Percentiles rank a stretch among this genome's conserved stretches.
phyloP scores from a whole-genome alignment of 92 coral and sea anemone genomes.

The Epizoanthus fatuus region DNA sequence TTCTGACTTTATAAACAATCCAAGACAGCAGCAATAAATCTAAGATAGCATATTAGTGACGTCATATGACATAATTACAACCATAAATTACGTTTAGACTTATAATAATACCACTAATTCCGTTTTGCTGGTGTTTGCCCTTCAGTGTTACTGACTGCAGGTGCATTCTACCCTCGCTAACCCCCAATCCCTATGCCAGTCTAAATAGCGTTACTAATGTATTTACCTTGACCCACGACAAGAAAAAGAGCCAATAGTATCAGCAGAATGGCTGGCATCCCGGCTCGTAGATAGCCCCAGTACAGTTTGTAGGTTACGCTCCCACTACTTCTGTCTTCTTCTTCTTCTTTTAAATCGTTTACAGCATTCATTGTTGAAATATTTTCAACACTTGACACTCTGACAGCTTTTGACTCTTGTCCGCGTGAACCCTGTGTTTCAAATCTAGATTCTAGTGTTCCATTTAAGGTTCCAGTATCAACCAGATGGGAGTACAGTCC shows the following conservation, averaged over 20 bases:
- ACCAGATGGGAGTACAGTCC: not conserved
- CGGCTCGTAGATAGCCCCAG: constrained; percentile 15
- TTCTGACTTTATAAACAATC: no score
- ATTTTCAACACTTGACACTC: not conserved
- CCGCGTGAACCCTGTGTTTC: not conserved
- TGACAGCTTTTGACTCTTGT: not conserved
- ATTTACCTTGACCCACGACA: constrained; percentile 17
- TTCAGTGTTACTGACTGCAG: no score
- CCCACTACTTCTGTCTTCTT: constrained; percentile 13
- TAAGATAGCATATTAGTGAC: no score
- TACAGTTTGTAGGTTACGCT: constrained; percentile 3
- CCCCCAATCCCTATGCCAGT: not conserved
- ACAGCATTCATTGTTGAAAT: not conserved
- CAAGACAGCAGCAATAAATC: no score
- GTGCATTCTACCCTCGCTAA: no score
- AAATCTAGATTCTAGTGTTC: not conserved
- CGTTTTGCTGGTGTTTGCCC: no score
- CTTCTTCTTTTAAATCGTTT: constrained; percentile 4
- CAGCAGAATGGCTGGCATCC: not conserved
- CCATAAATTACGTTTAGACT: no score
- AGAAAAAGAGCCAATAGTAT: not conserved
- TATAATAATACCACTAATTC: no score
- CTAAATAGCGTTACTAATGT: not conserved
- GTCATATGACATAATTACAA: no score
- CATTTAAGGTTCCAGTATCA: not conserved